Base-by-base conservation (phyloP, 2,797 vertebrate species). In the Acomys russatus region DNA sequence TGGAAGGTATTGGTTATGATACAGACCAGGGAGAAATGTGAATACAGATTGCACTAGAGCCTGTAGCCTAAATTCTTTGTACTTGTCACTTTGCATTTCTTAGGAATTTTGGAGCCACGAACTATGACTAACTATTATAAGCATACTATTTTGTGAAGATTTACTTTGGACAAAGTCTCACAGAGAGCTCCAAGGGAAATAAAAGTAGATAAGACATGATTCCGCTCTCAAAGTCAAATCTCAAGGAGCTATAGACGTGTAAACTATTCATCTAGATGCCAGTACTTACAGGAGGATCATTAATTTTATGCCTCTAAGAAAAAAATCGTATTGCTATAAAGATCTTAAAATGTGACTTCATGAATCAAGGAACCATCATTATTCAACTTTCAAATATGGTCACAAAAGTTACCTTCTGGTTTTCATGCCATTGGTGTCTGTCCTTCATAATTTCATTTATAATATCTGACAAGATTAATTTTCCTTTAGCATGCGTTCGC, bases 361-460 rank as follows among this genome's bases (percentile, higher is more conserved):
- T 80, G 28, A 77, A 94, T 88, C 54, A 68, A 3, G 38, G 8
- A 88, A 68, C 9, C 70, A 22, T 28, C 38, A 44, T 44, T 25
- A 35, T 30, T 61, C 61, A 79, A 54, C 6, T 44, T 87, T 38
- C 68, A 71, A 91, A 73, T 17, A 25, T 93, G 59, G 22, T 94
- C 54, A 5, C 59, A 44, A 49, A 25, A 59, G 44, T 85, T 91
- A 49, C 8, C 76, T 56, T 17, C 51, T 83, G 6, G 51, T 54
- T 91, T 94, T 94, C 73, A 91, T 87, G 10, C 28, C 30, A 68
- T 35, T 83, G 70, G 84, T 79, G 63, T 76, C 6, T 90, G 44
- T 0, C 33, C 3, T 84, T 1, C 44, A 23, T 63, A 83, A 35
- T 49, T 77, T 90, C 20, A 68, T 74, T 71, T 33, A 79, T 3